Evolutionary conservation across 2,113 vertebrate species (phyloP).

Genomic region (Trinectes maculatus): DNA sequence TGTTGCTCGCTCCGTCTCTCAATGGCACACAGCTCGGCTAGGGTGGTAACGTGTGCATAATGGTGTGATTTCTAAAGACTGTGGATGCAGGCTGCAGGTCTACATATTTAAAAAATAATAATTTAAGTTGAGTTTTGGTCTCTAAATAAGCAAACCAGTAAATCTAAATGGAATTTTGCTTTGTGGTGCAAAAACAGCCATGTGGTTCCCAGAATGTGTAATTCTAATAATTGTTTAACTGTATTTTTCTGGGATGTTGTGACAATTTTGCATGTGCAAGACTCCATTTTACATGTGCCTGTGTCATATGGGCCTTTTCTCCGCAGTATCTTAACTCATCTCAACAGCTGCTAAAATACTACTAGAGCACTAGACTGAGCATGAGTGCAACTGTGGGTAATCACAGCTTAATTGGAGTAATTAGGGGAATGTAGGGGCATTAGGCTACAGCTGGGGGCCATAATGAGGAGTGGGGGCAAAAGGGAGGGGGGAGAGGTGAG

Average conservation of each 20-base stretch:
- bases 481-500: slow-evolving; percentile 54
- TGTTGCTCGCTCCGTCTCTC: slow-evolving; percentile 75
- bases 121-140: slow-evolving; percentile 39
- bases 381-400: slow-evolving; percentile 80
- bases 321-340: slow-evolving; percentile 52
- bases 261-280: background rate
- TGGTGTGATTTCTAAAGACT: slow-evolving; percentile 61
- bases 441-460: slow-evolving; percentile 80
- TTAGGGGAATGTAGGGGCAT: slow-evolving; percentile 79
- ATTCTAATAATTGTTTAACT: background rate
- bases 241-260: background rate
- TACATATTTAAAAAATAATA: slow-evolving; percentile 13
- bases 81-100: slow-evolving; percentile 47
- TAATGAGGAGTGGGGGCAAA: slow-evolving; percentile 70
- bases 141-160: slow-evolving; percentile 23
- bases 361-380: slow-evolving; percentile 71
- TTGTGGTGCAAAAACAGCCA: slow-evolving; percentile 21
- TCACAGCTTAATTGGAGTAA: slow-evolving; percentile 84
- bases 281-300: background rate
- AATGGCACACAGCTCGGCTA: slow-evolving; percentile 67
- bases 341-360: slow-evolving; percentile 70
- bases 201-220: slow-evolving; percentile 6
- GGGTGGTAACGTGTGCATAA: slow-evolving; percentile 70
- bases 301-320: slow-evolving; percentile 30
- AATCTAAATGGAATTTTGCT: slow-evolving; percentile 26